Percentiles rank a stretch among this genome's conserved stretches.
Evolutionary conservation across 2,797 vertebrate species (phyloP).

Genomic region (Scolopax rusticola): DNA sequence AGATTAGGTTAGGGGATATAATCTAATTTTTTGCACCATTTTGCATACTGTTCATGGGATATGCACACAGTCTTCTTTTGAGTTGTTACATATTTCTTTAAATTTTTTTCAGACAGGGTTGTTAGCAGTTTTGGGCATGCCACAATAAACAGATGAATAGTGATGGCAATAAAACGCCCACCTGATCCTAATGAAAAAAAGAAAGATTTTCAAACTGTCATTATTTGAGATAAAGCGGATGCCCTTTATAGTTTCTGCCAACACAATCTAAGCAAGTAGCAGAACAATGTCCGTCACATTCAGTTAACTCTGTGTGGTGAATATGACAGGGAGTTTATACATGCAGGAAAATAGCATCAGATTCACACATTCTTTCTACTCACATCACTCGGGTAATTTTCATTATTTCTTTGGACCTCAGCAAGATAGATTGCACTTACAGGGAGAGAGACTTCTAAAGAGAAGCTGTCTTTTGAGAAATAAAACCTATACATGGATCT

Average conservation of each 20-base stretch:
- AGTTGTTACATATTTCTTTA: background rate
- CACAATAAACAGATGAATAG: background rate
- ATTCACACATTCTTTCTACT: background rate
- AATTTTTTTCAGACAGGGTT: background rate
- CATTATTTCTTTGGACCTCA: background rate
- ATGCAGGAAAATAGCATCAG: background rate
- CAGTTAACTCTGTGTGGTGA: background rate
- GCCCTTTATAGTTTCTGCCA: background rate
- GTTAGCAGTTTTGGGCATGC: background rate
- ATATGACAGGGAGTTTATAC: background rate
- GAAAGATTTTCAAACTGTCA: background rate
- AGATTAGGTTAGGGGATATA: background rate
- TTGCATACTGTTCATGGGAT: background rate
- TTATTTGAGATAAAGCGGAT: background rate
- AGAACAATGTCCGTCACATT: background rate
- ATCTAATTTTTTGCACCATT: background rate
- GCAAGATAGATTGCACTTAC: background rate
- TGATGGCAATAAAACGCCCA: background rate
- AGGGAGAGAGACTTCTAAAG: background rate
- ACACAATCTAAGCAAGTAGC: background rate
- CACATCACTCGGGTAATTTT: background rate
- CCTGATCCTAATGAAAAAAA: background rate
- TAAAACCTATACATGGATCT: background rate
- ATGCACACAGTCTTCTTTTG: background rate
- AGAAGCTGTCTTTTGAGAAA: background rate